Conservation (phyloP, 2,113 vertebrate species). For the Catagonus wagneri region DNA sequence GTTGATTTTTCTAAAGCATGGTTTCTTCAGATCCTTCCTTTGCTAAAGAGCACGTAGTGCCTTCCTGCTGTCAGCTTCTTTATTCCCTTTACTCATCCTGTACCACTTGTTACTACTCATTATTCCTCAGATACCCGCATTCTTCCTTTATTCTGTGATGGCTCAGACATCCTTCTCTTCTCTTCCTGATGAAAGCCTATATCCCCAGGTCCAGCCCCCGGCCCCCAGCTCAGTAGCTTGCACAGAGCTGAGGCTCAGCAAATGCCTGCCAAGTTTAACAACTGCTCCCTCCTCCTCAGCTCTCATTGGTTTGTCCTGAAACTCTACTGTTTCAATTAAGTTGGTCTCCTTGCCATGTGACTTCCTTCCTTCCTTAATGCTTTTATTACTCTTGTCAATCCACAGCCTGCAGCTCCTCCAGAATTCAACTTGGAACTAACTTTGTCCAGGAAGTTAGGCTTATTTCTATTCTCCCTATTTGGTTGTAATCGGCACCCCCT, state of each 20-base stretch:
- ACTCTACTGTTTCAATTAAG: constrained; percentile 59
- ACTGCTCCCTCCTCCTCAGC: background rate
- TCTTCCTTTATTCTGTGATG: background rate
- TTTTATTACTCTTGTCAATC: constrained; percentile 71
- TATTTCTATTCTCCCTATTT: constrained; percentile 30
- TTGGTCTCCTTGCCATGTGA: constrained; percentile 62
- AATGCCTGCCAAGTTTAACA: constrained; percentile 34
- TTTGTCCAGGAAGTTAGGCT: constrained; percentile 50
- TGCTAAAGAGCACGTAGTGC: background rate
- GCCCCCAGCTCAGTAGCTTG: background rate
- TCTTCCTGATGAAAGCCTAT: background rate
- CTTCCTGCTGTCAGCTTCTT: background rate
- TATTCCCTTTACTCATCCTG: background rate
- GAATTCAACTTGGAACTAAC: constrained; percentile 20
- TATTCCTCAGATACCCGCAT: background rate
- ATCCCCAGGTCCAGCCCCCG: background rate
- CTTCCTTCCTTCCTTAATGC: constrained; percentile 76
- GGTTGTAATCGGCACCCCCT: constrained; percentile 19
- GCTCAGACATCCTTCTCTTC: background rate
- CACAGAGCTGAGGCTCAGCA: background rate
- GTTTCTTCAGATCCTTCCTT: constrained; percentile 18
- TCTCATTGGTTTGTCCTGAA: constrained; percentile 65
- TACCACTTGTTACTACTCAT: background rate
- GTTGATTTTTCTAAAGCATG: background rate
- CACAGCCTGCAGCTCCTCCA: background rate